These are phyloP conservation scores for Periplaneta americana DNA, from an alignment of 1,140 invertebrate genomes.

Conservation along the genomic window DNA sequence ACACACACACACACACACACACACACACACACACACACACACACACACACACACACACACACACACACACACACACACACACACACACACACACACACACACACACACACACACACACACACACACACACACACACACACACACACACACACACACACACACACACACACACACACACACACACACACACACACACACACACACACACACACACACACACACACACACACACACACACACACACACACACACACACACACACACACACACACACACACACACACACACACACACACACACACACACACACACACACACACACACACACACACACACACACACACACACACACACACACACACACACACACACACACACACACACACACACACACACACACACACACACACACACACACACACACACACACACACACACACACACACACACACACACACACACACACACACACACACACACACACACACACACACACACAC, in stretches of 20 bases:
- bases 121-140: conserved; percentile 25
- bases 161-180: conserved; percentile 27
- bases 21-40: conserved; percentile 26
- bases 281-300: conserved; percentile 30
- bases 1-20: conserved; percentile 25
- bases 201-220: conserved; percentile 32
- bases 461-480: conserved; percentile 10
- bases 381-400: conserved; percentile 19
- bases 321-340: conserved; percentile 17
- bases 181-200: conserved; percentile 30
- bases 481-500: conserved; percentile 11
- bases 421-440: conserved; percentile 13
- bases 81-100: conserved; percentile 25
- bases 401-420: conserved; percentile 15
- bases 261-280: conserved; percentile 29
- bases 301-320: conserved; percentile 22
- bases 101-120: conserved; percentile 17
- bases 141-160: conserved; percentile 29
- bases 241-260: conserved; percentile 27
- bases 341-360: conserved; percentile 20
- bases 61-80: conserved; percentile 25
- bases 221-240: conserved; percentile 30
- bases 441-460: conserved; percentile 15
- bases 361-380: conserved; percentile 19
- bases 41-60: conserved; percentile 25